Evolutionary conservation across 2,888 invertebrate species (phyloP).

Genomic region (Cecidostiba fungosa): DNA sequence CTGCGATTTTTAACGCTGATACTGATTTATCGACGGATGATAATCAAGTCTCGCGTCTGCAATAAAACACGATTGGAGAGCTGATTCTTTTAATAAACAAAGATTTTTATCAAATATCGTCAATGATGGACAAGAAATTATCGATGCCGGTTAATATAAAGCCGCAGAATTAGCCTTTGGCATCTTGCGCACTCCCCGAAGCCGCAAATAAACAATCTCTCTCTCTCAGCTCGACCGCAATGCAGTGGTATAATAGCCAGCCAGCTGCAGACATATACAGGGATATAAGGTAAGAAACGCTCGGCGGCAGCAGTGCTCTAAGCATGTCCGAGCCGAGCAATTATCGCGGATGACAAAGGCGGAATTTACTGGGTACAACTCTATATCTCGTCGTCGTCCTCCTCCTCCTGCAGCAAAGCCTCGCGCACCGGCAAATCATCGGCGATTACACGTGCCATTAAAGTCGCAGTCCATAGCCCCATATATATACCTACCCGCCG

Average conservation of each 20-base stretch:
- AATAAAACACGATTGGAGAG: not conserved
- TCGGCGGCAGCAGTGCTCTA: not conserved
- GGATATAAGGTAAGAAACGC: constrained; percentile 42
- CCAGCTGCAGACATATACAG: too few species aligned
- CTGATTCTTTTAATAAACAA: too few species aligned
- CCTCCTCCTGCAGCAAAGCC: not conserved
- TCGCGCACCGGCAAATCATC: constrained; percentile 72
- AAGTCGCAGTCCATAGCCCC: constrained; percentile 60
- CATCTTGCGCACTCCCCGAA: not conserved
- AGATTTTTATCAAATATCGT: too few species aligned
- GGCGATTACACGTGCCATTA: constrained; percentile 78
- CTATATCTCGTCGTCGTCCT: not conserved
- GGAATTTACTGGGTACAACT: constrained; percentile 50
- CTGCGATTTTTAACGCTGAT: not conserved
- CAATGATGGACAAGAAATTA: too few species aligned
- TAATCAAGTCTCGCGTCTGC: not conserved
- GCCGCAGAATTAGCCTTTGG: not conserved
- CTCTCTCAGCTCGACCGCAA: not conserved
- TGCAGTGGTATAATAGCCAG: not conserved
- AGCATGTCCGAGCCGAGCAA: constrained; percentile 29
- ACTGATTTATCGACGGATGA: not conserved
- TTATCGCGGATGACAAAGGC: constrained; percentile 48
- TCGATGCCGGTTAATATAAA: too few species aligned
- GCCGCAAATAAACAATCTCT: not conserved
- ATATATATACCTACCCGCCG: not conserved